Conservation (phyloP, 2,888 invertebrate species). For the Eilema depressum region DNA sequence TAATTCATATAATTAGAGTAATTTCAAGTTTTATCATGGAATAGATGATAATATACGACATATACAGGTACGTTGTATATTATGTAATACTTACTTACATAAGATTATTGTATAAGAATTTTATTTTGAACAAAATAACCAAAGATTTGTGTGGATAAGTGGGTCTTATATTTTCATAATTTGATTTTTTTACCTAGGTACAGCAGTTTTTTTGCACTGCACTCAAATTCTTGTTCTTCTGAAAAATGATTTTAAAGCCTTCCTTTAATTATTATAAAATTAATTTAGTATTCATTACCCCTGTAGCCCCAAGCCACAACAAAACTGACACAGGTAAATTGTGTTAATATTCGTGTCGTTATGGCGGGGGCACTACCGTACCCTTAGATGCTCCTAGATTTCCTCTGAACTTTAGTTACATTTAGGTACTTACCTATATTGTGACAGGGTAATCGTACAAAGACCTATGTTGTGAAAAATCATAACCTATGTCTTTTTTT, state of each 20-base stretch:
- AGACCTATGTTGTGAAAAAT: neutral
- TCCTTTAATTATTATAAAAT: too few species aligned
- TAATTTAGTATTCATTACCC: too few species aligned
- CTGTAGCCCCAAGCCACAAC: too few species aligned
- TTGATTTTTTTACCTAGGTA: neutral
- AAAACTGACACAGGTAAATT: neutral
- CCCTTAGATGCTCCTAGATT: neutral
- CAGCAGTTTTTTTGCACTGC: neutral
- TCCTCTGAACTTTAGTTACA: neutral
- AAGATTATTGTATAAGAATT: neutral
- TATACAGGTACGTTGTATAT: neutral
- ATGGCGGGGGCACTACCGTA: too few species aligned
- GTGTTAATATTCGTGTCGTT: neutral
- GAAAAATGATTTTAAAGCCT: too few species aligned
- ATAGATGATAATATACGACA: neutral
- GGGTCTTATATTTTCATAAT: neutral
- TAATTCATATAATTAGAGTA: neutral
- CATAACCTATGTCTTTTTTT: neutral
- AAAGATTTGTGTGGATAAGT: neutral
- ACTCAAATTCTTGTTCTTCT: too few species aligned
- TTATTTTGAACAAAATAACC: neutral
- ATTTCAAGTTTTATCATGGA: neutral
- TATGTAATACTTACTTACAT: neutral
- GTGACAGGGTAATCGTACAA: neutral
- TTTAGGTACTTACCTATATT: neutral